These are phyloP conservation scores for Ochropleura plecta DNA, from an alignment of 2,888 invertebrate genomes.

Conservation along the genomic window DNA sequence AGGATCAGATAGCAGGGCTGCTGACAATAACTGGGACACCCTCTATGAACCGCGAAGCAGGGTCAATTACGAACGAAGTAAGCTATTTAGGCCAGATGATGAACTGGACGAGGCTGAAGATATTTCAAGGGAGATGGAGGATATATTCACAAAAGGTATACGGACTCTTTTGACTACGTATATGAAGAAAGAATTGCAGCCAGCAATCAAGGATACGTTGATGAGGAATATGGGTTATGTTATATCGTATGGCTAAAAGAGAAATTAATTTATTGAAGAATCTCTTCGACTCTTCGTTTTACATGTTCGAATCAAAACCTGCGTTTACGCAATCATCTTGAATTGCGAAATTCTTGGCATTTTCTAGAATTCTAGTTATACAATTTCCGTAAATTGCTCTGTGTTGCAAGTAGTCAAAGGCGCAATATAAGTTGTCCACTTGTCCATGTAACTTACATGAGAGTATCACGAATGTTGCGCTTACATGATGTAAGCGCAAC, in stretches of 20 bases:
- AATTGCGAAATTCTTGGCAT: not conserved
- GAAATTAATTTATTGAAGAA: conserved; percentile 6
- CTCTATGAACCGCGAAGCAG: conserved; percentile 82
- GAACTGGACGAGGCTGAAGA: conserved; percentile 92
- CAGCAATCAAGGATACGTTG: conserved; percentile 95
- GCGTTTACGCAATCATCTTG: too few relatives aligned
- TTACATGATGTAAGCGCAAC: too few relatives aligned
- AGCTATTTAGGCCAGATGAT: conserved; percentile 88
- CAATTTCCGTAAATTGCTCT: not conserved
- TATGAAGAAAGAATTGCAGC: conserved; percentile 95
- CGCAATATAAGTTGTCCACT: not conserved
- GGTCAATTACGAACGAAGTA: conserved; percentile 86
- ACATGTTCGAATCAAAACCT: not conserved
- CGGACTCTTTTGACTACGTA: conserved; percentile 95
- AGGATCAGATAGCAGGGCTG: conserved; percentile 74
- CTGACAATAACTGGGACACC: conserved; percentile 80
- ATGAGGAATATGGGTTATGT: conserved; percentile 97
- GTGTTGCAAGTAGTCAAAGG: too few relatives aligned
- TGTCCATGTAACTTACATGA: too few relatives aligned
- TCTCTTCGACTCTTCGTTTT: not conserved
- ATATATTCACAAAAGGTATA: conserved; percentile 95
- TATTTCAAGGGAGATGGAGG: conserved; percentile 95
- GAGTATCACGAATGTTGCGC: too few relatives aligned
- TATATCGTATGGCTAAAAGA: conserved; percentile 93
- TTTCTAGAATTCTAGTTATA: not conserved